phyloP scores from a whole-genome alignment of 2,113 vertebrate species.

The Tenebrosternarchus preto region DNA sequence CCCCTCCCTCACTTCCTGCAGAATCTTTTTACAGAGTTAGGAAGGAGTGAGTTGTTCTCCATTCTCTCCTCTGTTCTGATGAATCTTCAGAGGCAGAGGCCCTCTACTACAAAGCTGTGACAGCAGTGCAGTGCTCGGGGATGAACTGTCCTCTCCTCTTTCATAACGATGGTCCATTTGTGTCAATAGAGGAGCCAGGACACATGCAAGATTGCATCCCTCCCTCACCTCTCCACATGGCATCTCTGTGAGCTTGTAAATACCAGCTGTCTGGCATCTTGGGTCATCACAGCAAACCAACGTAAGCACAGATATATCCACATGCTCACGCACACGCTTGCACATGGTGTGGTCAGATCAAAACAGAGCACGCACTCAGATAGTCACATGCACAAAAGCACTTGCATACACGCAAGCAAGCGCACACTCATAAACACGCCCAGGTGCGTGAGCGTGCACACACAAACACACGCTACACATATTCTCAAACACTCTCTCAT shows the following conservation, averaged over 20 bases:
- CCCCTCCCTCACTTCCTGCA: constrained; percentile 47
- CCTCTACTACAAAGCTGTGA: neutral
- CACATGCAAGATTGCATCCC: neutral
- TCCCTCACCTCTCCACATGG: constrained; percentile 40
- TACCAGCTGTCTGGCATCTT: constrained; percentile 58
- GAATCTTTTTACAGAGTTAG: constrained; percentile 21
- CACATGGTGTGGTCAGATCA: constrained; percentile 19
- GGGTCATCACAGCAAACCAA: constrained; percentile 46
- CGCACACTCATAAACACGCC: constrained; percentile 1
- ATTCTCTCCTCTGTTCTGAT: neutral
- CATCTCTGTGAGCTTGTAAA: constrained; percentile 54
- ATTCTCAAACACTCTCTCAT: too few relatives aligned
- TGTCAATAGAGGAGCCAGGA: neutral
- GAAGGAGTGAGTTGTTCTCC: neutral
- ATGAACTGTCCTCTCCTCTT: constrained; percentile 19
- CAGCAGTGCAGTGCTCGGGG: neutral
- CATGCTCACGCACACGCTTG: neutral
- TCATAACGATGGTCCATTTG: neutral
- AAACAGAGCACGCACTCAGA: neutral
- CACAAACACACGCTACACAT: too few relatives aligned
- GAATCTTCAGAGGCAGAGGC: neutral
- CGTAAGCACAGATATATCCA: constrained; percentile 18
- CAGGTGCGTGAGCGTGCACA: constrained; percentile 1
- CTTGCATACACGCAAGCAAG: constrained; percentile 12
- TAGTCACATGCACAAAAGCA: neutral